Conservation (phyloP, 2,888 invertebrate species). For the Imbricaverruca yamaguchii region DNA sequence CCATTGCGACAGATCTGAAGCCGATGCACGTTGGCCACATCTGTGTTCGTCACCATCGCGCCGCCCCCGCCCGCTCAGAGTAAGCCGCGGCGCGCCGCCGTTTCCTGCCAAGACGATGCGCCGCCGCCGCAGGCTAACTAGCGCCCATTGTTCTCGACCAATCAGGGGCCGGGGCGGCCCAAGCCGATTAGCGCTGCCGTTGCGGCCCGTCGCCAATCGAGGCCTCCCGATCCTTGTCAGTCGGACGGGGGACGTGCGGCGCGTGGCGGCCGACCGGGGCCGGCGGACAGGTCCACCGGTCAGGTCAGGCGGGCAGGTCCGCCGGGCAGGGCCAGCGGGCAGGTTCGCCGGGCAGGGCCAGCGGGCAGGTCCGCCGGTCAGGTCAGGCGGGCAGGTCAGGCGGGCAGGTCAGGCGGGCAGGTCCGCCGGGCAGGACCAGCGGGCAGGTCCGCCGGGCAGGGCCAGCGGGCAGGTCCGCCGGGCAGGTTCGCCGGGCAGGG, state of each 20-base stretch:
- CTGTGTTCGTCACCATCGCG: background rate
- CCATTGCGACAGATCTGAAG: no score
- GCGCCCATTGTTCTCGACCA: slow-evolving; percentile 1
- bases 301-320: no score
- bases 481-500: no score
- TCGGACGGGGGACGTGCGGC: background rate
- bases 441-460: no score
- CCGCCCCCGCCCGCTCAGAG: background rate
- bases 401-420: background rate
- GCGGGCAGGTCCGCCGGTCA: no score
- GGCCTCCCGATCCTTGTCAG: background rate
- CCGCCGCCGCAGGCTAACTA: background rate
- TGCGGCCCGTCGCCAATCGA: background rate
- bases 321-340: no score
- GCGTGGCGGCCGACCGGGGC: background rate
- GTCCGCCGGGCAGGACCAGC: no score
- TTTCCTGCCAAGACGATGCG: background rate
- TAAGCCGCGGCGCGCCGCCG: background rate
- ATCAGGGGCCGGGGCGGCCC: slow-evolving; percentile 1
- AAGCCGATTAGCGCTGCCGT: background rate
- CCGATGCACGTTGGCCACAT: no score
- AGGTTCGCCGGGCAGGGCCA: no score
- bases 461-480: no score
- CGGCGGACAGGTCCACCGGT: background rate
- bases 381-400: no score